Evolutionary conservation across 1,140 invertebrate genomes (phyloP), one percentile per base, ranked within the genome.

Genomic region (Drosophila navojoa): DNA sequence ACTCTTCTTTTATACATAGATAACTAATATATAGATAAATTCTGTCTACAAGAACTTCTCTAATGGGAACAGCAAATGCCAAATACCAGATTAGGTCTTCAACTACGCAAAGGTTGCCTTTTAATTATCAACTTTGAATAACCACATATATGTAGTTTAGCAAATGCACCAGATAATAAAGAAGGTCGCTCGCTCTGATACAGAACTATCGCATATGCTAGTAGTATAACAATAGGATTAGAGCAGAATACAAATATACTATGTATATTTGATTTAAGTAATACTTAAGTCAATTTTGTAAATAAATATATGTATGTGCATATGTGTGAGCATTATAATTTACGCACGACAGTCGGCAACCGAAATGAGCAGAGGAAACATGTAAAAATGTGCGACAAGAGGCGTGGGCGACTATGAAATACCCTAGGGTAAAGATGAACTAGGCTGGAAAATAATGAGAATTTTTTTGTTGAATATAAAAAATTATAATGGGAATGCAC

Each of bases 211-310:
- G 6, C 29, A 32, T 2, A 32, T 32, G 27, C 27, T 29, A 29
- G 27, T 29, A 27, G 22, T 32, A 27, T 53, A 73, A 64, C 55
- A 55, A 61, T 58, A 62, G 27, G 16, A 45, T 68, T 76, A 62
- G 42, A 32, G 19, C 53, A 32, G 57, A 55, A 32, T 35, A 35
- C 38, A 76, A 50, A 77, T 50, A 71, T 59, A 16, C 42, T 60
- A 44, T 62, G 15, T 38, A 44, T 62, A 25, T 38, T 15, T 27
- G 29, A 13, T 47, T 25, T 63, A 38, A 27, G 38, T 58, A 15
- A 63, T 53, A 25, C 44, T 53, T 57, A 35, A 73, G 13, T 52
- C 27, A 4, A 52, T 29, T 57, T n/a, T 50, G 22, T 32, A 47
- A 42, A 70, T 32, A 29, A 11, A 22, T 22, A 27, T 38, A 10